phyloP scores from a whole-genome alignment of 2,888 invertebrate genomes.

The Nemotelus nigrinus region DNA sequence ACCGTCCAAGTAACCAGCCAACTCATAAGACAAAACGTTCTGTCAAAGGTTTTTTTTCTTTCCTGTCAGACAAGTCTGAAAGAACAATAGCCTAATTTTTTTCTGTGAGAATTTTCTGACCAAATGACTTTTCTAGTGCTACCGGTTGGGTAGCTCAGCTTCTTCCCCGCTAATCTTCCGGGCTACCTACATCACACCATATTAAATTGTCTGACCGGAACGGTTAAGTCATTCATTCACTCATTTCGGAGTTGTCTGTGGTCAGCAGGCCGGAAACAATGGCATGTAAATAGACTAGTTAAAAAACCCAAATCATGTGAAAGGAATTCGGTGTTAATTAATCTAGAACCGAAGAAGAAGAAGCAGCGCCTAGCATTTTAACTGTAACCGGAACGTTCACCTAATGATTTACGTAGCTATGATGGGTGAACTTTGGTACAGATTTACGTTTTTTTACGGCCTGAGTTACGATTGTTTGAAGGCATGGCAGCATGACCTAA shows the following conservation, averaged over 20 bases:
- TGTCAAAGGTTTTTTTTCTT: not conserved
- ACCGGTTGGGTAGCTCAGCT: not conserved
- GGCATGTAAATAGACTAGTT: slow-evolving; percentile 35
- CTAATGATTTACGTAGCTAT: not conserved
- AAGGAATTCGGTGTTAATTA: slow-evolving; percentile 2
- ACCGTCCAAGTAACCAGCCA: not conserved
- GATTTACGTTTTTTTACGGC: not conserved
- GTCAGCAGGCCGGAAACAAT: slow-evolving; percentile 30
- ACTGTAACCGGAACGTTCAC: not conserved
- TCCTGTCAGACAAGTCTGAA: not conserved
- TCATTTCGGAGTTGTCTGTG: not conserved
- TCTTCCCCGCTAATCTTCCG: not conserved
- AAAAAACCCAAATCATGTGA: slow-evolving; percentile 4
- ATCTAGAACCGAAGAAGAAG: slow-evolving; percentile 6
- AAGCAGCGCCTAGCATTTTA: not conserved
- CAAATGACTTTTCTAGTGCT: not conserved
- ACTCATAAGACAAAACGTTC: not conserved
- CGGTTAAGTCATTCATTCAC: not conserved
- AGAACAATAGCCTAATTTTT: slow-evolving; percentile 2
- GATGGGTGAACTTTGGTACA: not conserved
- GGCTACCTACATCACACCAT: not conserved
- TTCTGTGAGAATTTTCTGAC: slow-evolving; percentile 1
- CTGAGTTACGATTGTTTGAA: not conserved
- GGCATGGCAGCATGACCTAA: too few relatives aligned
- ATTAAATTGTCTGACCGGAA: slow-evolving; percentile 19